Conservation (phyloP, 2,888 invertebrate genomes). For the Hydraecia micacea region DNA sequence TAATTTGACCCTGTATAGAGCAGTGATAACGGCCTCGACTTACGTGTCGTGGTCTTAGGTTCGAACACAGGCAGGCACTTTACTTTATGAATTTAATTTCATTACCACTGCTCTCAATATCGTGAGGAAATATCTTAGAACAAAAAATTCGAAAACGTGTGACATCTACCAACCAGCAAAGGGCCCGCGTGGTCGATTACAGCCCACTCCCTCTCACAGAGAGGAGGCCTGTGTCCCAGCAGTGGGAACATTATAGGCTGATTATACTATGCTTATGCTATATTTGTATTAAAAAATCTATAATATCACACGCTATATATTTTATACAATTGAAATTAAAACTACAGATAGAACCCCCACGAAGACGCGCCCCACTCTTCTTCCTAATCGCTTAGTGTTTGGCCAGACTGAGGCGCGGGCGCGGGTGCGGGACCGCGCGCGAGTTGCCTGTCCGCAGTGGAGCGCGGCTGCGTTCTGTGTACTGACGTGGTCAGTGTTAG, state of each 20-base stretch:
- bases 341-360: no score
- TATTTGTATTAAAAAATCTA: neutral
- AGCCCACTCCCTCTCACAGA: neutral
- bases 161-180: neutral
- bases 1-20: no score
- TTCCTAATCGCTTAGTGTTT: no score
- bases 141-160: neutral
- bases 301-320: neutral
- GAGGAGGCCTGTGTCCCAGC: neutral
- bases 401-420: no score
- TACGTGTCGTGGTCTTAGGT: neutral
- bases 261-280: neutral
- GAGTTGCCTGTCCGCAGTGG: no score
- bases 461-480: no score
- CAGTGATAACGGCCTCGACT: neutral
- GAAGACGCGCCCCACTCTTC: no score
- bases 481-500: no score
- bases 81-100: neutral
- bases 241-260: neutral
- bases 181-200: constrained; percentile 1
- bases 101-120: neutral
- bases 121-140: neutral
- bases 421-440: no score
- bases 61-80: neutral
- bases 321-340: neutral